Conservation (phyloP, 2,797 vertebrate genomes). For the Varecia variegata region DNA sequence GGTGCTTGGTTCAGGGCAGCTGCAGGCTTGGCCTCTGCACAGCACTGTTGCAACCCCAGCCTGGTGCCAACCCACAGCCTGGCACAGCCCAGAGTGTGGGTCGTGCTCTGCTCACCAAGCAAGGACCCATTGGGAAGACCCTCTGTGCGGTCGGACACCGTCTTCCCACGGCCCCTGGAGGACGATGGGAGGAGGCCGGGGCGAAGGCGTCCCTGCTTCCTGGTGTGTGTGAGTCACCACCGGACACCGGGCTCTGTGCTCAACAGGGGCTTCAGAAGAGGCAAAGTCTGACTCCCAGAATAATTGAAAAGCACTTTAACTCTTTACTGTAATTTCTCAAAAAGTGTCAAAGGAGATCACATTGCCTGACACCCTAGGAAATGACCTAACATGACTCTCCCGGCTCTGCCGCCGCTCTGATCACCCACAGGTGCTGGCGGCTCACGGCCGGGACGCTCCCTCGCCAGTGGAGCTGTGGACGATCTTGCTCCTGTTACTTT, state of each 20-base stretch:
- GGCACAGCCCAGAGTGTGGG: background rate
- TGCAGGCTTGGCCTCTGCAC: background rate
- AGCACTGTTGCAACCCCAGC: too few species aligned
- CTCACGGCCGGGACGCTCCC: background rate
- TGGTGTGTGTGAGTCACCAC: background rate
- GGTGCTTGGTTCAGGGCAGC: background rate
- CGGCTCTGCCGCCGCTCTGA: too few species aligned
- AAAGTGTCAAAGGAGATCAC: background rate
- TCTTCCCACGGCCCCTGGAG: background rate
- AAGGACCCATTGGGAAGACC: background rate
- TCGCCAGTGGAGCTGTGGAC: accelerated
- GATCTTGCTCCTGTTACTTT: background rate
- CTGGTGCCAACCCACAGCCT: background rate
- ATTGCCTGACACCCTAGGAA: background rate
- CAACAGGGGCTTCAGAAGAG: background rate
- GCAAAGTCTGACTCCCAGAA: background rate
- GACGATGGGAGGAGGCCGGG: background rate
- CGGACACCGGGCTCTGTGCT: background rate
- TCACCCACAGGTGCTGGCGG: background rate
- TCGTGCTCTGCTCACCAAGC: background rate
- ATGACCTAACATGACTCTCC: background rate
- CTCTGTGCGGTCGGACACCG: background rate
- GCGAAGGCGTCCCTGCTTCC: background rate
- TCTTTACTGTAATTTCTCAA: background rate
- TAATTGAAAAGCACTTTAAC: background rate